Conservation (phyloP, 2,888 invertebrate species). For the Carpatolechia fugitivella region DNA sequence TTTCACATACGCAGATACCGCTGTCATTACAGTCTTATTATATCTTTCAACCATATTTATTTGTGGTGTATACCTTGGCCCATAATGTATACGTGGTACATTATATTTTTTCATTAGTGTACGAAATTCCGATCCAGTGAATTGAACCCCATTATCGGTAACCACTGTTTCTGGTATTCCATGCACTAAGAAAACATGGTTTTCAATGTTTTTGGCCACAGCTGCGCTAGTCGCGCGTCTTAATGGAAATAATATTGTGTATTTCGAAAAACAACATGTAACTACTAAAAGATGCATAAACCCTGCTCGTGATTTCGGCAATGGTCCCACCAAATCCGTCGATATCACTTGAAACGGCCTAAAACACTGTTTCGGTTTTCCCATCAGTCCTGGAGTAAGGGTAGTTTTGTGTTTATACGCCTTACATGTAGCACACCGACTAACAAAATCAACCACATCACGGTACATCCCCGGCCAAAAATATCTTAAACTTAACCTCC, state of each 20-base stretch:
- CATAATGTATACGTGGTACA: conserved; percentile 14
- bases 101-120: conserved; percentile 12
- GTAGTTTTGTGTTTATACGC: conserved; percentile 14
- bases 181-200: conserved; percentile 18
- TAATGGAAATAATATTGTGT: conserved; percentile 16
- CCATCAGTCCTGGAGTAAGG: conserved; percentile 16
- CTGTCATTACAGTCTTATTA: conserved; percentile 18
- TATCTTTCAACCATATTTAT: conserved; percentile 19
- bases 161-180: conserved; percentile 21
- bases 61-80: conserved; percentile 17
- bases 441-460: conserved; percentile 6
- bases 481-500: not conserved
- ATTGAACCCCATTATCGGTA: conserved; percentile 18
- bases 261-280: conserved; percentile 17
- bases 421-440: not conserved
- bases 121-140: conserved; percentile 11
- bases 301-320: conserved; percentile 1
- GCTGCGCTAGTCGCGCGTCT: conserved; percentile 12
- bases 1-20: conserved; percentile 8
- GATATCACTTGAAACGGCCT: conserved; percentile 18
- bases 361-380: conserved; percentile 16
- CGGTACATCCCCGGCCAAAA: too few relatives aligned
- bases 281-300: conserved; percentile 10
- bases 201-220: conserved; percentile 16
- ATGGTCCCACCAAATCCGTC: conserved; percentile 10